Conservation (phyloP, 2,797 vertebrate genomes). For the Poeciliopsis gracilis region DNA sequence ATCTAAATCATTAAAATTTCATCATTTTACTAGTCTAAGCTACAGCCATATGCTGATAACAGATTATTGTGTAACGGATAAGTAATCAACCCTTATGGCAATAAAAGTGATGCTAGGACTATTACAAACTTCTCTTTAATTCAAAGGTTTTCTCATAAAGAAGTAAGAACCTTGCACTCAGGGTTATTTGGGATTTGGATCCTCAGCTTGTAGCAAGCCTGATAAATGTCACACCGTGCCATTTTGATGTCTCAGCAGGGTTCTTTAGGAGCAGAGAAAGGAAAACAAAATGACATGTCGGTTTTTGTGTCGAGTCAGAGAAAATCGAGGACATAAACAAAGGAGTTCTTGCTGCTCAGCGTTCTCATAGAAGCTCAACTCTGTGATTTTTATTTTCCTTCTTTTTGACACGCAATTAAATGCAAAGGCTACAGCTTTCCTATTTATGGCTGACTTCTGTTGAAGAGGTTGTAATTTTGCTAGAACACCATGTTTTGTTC, state of each 20-base stretch:
- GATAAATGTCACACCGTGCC: slow-evolving; percentile 50
- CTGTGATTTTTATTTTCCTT: slow-evolving; percentile 55
- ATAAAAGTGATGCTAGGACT: background rate
- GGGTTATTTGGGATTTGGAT: slow-evolving; percentile 13
- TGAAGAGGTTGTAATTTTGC: slow-evolving; percentile 23
- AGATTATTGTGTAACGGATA: slow-evolving; percentile 5
- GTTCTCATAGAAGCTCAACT: slow-evolving; percentile 75
- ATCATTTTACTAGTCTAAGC: slow-evolving; percentile 30
- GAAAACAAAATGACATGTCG: slow-evolving; percentile 79
- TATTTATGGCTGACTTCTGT: slow-evolving; percentile 22
- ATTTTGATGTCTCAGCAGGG: slow-evolving; percentile 60
- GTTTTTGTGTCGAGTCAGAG: slow-evolving; percentile 80
- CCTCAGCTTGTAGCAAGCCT: slow-evolving; percentile 29
- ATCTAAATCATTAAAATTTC: slow-evolving; percentile 56
- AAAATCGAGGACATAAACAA: slow-evolving; percentile 75
- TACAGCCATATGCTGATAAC: background rate
- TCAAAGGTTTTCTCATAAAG: background rate
- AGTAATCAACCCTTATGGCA: background rate
- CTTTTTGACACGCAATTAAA: slow-evolving; percentile 24
- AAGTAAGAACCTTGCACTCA: slow-evolving; percentile 7
- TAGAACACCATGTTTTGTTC: slow-evolving; percentile 35
- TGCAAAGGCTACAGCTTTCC: slow-evolving; percentile 1
- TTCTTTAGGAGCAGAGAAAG: slow-evolving; percentile 62
- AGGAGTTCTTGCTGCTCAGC: slow-evolving; percentile 57
- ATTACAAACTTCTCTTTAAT: background rate